phyloP scores from a whole-genome alignment of 92 coral and sea anemone genomes.

The Chrysogorgia sp. region DNA sequence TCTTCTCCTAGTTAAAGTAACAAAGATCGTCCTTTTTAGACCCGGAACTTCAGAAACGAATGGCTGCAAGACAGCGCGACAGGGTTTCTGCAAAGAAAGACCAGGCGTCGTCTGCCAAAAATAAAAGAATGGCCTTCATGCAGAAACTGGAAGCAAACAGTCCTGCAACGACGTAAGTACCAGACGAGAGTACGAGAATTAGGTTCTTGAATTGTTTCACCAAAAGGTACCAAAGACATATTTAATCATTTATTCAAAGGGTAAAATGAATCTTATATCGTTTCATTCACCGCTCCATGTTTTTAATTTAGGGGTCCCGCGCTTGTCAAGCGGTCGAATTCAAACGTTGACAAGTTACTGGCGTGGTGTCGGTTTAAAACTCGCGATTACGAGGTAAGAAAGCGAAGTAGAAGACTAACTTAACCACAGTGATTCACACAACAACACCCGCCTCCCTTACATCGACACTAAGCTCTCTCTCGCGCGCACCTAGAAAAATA shows the following conservation, averaged over 20 bases:
- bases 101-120: constrained; percentile 69
- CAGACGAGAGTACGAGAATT: not conserved
- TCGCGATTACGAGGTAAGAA: constrained; percentile 76
- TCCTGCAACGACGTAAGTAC: constrained; percentile 69
- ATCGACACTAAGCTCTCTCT: too few species aligned
- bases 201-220: not conserved
- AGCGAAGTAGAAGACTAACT: not conserved
- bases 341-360: constrained; percentile 74
- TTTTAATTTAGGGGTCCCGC: constrained; percentile 52
- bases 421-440: too few species aligned
- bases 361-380: constrained; percentile 95
- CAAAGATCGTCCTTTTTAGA: not conserved
- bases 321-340: constrained; percentile 62
- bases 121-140: constrained; percentile 83
- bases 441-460: too few species aligned
- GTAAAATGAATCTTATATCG: constrained; percentile 54
- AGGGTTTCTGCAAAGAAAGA: constrained; percentile 78
- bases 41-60: constrained; percentile 36
- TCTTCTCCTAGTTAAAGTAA: not conserved
- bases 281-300: not conserved
- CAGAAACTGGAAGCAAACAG: constrained; percentile 82
- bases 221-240: too few species aligned
- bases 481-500: too few species aligned
- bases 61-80: constrained; percentile 77
- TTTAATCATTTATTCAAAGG: too few species aligned